These are phyloP conservation scores for Pteronura brasiliensis DNA, from an alignment of 2,113 vertebrate species.

Conservation along the genomic window DNA sequence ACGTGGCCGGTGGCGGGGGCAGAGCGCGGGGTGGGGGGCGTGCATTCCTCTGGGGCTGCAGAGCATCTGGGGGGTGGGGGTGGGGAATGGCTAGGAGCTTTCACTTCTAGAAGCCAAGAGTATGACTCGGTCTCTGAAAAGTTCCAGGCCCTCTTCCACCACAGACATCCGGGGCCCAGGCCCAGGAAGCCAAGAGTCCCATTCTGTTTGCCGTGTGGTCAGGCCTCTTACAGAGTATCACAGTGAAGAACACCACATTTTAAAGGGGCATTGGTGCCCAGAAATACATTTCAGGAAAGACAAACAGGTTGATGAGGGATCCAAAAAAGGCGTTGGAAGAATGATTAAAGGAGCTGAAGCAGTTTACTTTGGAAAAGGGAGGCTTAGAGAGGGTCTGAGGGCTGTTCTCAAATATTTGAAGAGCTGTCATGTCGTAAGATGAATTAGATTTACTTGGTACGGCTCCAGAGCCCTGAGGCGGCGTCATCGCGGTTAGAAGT, in stretches of 20 bases:
- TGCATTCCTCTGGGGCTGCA: background rate
- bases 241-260: background rate
- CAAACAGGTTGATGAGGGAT: background rate
- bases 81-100: too few relatives aligned
- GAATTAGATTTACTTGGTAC: background rate
- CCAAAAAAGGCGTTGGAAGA: background rate
- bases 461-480: background rate
- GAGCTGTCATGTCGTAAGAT: background rate
- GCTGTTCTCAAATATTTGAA: background rate
- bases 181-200: background rate
- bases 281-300: background rate
- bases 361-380: constrained; percentile 8
- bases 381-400: background rate
- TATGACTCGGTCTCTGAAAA: background rate
- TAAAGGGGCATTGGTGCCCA: background rate
- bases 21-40: too few relatives aligned
- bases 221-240: background rate
- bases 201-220: accelerated
- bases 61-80: accelerated
- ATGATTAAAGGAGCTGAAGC: background rate
- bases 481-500: background rate
- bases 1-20: too few relatives aligned
- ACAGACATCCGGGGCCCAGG: background rate
- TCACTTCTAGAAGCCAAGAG: background rate
- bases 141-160: accelerated